Evolutionary conservation across 1,140 invertebrate genomes (phyloP), one percentile per base, ranked within the genome.

Genomic region (Bombus balteatus): DNA sequence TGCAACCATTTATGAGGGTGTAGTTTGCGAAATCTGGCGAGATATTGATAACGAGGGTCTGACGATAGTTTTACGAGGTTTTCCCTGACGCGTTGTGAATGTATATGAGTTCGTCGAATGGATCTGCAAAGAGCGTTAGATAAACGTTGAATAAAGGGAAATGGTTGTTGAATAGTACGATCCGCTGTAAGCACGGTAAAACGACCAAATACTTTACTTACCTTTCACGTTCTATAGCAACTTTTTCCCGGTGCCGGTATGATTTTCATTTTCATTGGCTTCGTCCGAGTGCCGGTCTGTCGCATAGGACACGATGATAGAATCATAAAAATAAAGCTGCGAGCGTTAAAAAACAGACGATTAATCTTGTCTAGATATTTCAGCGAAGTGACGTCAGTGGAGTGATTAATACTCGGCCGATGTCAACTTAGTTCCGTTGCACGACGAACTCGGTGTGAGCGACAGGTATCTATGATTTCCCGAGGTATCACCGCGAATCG

Each of bases 41-140:
- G 37, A 72, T 53, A 72, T 76, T 77, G 80, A 68, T 72, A 87
- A 87, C 80, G 86, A 53, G 18, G 47, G 47, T 22, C 47, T 22
- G 47, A 53, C 47, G 47, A 53, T 53, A 53, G 47, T 87, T 87
- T 88, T 85, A 84, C 57, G 87, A 84, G 86, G 4, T 12, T 32
- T 65, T 71, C 28, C 18, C 28, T 68, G 41, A 22, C 43, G 25
- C 53, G 37, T 18, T 37, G 34, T 32, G 28, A 68, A 43, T 68
- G 34, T 47, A 59, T 74, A 66, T 8, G 47, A 53, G 47, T 8
- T 53, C 47, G 18, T 68, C 43, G 47, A 79, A 66, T 47, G 47
- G 65, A 34, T n/a, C 41, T 25, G 57, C 13, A 18, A 18, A 66
- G 70, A 13, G 28, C 81, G 77, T 73, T 80, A 80, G 79, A 89